Conservation (phyloP, 2,888 invertebrate genomes). For the Cephus runcator region DNA sequence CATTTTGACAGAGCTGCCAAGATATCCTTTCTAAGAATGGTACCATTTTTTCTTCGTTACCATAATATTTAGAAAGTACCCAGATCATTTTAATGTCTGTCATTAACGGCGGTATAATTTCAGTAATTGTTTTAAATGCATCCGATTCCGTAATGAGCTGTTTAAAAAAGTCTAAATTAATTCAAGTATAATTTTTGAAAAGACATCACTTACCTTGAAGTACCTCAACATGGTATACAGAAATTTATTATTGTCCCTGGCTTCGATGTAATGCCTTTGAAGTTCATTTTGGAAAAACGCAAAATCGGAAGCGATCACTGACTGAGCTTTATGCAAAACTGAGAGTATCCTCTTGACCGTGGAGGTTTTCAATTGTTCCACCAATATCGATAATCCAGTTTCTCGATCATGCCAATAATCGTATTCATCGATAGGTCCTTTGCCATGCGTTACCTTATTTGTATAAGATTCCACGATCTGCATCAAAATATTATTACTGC, state of each 20-base stretch:
- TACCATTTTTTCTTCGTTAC: slow-evolving; percentile 87
- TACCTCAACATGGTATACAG: slow-evolving; percentile 79
- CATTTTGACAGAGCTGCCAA: slow-evolving; percentile 82
- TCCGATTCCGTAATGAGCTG: slow-evolving; percentile 78
- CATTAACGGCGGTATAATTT: slow-evolving; percentile 81
- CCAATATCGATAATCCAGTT: slow-evolving; percentile 78
- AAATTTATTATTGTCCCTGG: slow-evolving; percentile 83
- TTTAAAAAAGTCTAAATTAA: slow-evolving; percentile 20
- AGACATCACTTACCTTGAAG: slow-evolving; percentile 69
- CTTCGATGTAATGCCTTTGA: slow-evolving; percentile 75
- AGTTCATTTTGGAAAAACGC: slow-evolving; percentile 72
- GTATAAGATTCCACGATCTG: slow-evolving; percentile 47
- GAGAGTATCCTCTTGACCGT: slow-evolving; percentile 73
- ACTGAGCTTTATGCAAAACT: slow-evolving; percentile 69
- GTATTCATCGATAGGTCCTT: slow-evolving; percentile 86
- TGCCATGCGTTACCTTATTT: slow-evolving; percentile 71
- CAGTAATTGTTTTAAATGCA: slow-evolving; percentile 77
- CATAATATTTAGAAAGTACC: slow-evolving; percentile 89
- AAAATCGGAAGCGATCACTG: slow-evolving; percentile 72
- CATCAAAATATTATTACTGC: not conserved
- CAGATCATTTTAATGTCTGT: slow-evolving; percentile 90
- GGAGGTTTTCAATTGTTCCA: slow-evolving; percentile 84
- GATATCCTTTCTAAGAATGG: slow-evolving; percentile 85
- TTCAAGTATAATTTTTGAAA: slow-evolving; percentile 9
- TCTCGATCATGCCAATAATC: slow-evolving; percentile 88